phyloP scores from a whole-genome alignment of 1,140 invertebrate species.

The Ips nitidus region DNA sequence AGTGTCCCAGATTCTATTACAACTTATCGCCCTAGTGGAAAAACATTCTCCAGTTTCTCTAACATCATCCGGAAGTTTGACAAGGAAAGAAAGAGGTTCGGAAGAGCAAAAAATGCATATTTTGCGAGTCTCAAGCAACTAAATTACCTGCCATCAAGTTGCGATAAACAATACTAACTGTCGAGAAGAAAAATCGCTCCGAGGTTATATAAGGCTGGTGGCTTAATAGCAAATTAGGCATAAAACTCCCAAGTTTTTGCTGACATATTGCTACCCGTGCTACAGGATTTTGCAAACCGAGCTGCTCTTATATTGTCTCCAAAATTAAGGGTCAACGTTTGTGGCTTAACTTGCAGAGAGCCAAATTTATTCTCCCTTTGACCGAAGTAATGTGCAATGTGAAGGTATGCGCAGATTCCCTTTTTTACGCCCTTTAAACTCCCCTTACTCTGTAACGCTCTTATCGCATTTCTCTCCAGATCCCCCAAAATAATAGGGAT shows the following conservation, averaged over 20 bases:
- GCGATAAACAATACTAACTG: background rate
- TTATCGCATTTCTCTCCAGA: background rate
- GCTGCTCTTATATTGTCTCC: background rate
- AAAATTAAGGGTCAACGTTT: background rate
- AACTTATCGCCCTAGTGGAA: background rate
- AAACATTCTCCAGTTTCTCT: background rate
- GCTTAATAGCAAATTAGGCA: constrained; percentile 4
- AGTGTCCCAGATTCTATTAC: background rate
- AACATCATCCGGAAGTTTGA: background rate
- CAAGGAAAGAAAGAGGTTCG: background rate
- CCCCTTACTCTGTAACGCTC: background rate
- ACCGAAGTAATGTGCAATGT: background rate
- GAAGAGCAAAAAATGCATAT: background rate
- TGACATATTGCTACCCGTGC: background rate
- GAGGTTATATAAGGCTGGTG: constrained; percentile 1
- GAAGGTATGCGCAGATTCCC: background rate
- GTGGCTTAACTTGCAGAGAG: background rate
- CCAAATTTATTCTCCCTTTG: background rate
- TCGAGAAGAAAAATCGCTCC: background rate
- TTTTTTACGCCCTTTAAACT: background rate
- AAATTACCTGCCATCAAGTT: constrained; percentile 6
- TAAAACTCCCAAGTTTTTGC: background rate
- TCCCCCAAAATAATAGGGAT: background rate
- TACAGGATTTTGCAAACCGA: background rate
- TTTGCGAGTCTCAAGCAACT: background rate